Base-by-base conservation (phyloP, 2,888 invertebrate genomes). In the Tortrix viridana region DNA sequence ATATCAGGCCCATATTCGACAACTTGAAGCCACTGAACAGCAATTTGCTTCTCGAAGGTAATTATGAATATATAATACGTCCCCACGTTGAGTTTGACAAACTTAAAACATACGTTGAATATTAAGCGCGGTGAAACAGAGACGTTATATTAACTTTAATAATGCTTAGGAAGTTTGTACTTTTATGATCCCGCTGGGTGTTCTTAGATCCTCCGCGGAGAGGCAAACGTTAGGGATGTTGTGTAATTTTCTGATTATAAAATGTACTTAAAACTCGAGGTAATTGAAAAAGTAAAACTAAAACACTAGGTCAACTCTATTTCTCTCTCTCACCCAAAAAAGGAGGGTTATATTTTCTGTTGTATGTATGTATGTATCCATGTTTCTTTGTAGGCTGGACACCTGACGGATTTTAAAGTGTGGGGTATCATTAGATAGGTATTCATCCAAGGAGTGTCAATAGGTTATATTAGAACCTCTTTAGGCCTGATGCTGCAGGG, bases 21-120 rank as follows among this genome's bases (percentile, higher is more conserved):
- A 96, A 96, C 86, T 93, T 97, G 85, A 95, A 95, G 87, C 95
- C 95, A 76, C 93, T 89, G 73, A 94, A 94, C 79, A 95, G 96
- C 83, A 94, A 95, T 92, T 94, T 97, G 81, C 93, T 95, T 74
- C 89, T 97, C 67, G 95, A 95, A 93, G 96, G 97, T 97, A 92
- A 88, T 84, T 78, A 84, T 83, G 79, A 84, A 85, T 86, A 79
- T 77, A 81, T 85, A 80, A 86, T 81, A 80, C 72, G 75, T 75
- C 74, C 76, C 75, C 72, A 74, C 74, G 73, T 75, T 70, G 71
- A 81, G 69, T 82, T 81, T 73, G 79, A 81, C 81, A 79, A 84
- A 84, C 83, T 85, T 84, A 80, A 81, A 85, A 82, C 79, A 84
- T 78, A 84, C 81, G 81, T 79, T 87, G 88, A 86, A 88, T 88